Conservation (phyloP, 2,113 vertebrate species). For the Phylloscopus whistleri region DNA sequence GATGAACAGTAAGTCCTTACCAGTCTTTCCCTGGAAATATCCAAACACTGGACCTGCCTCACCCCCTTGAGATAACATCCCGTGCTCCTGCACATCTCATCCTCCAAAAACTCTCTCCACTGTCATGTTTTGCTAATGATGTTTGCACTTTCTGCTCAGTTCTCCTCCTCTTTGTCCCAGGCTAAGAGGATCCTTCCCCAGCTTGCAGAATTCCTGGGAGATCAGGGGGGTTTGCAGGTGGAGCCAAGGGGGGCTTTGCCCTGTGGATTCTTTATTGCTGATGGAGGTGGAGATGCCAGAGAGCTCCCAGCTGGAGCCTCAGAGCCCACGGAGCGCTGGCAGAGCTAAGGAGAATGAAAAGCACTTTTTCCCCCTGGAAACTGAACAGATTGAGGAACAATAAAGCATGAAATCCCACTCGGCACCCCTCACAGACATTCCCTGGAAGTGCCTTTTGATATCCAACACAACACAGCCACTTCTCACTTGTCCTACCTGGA, state of each 20-base stretch:
- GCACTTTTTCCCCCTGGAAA: not conserved
- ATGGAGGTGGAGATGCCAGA: not conserved
- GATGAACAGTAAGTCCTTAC: not conserved
- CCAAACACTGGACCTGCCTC: not conserved
- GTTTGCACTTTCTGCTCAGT: not conserved
- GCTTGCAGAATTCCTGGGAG: not conserved
- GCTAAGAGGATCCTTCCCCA: not conserved
- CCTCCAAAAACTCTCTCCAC: not conserved
- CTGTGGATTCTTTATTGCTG: not conserved
- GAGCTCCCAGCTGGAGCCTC: not conserved
- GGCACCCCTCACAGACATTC: not conserved
- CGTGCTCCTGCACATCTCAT: not conserved
- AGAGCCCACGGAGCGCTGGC: not conserved
- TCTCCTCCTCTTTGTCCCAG: not conserved
- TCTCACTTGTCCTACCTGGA: not conserved
- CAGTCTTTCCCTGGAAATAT: not conserved
- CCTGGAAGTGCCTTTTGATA: not conserved
- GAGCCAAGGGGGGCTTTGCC: not conserved
- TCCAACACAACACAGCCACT: not conserved
- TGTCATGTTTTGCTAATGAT: not conserved
- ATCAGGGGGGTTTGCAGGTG: not conserved
- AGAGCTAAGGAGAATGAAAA: not conserved
- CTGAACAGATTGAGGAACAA: not conserved
- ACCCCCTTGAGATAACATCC: not conserved
- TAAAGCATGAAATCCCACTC: slow-evolving; percentile 17